Conservation (phyloP, 2,113 vertebrate species). For the Eptesicus fuscus region DNA sequence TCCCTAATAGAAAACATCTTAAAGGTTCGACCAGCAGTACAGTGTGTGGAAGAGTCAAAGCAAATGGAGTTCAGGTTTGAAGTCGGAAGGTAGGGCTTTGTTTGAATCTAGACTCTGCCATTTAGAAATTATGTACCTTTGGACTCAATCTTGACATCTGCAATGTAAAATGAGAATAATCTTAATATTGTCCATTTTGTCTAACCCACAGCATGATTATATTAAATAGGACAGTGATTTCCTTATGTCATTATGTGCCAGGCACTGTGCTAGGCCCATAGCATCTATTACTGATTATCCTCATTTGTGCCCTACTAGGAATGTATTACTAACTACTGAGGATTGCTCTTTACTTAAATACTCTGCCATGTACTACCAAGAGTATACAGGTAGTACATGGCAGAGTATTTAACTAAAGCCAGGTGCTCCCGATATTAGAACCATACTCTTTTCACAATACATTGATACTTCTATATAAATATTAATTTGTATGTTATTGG, state of each 20-base stretch:
- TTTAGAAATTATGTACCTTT: slow-evolving; percentile 4
- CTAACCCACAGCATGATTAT: not conserved
- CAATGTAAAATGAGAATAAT: not conserved
- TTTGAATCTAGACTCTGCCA: not conserved
- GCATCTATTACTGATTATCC: not conserved
- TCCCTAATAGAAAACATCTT: not conserved
- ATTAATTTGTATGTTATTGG: not conserved
- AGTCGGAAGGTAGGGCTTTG: not conserved
- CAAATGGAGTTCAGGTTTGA: not conserved
- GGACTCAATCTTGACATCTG: not conserved
- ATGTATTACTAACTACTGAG: not conserved
- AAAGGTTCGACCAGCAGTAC: not conserved
- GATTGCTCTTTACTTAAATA: not conserved
- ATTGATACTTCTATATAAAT: not conserved
- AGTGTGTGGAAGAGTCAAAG: not conserved
- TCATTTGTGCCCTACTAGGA: not conserved
- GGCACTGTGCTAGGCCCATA: not conserved
- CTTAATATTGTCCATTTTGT: not conserved
- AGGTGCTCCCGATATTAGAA: not conserved
- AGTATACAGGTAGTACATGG: not conserved
- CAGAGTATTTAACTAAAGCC: not conserved
- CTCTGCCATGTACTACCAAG: not conserved
- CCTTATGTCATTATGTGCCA: not conserved
- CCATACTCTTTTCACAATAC: not conserved
- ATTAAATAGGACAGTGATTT: not conserved